Evolutionary conservation across 2,888 invertebrate species (phyloP).

Genomic region (Punctoribates punctum): DNA sequence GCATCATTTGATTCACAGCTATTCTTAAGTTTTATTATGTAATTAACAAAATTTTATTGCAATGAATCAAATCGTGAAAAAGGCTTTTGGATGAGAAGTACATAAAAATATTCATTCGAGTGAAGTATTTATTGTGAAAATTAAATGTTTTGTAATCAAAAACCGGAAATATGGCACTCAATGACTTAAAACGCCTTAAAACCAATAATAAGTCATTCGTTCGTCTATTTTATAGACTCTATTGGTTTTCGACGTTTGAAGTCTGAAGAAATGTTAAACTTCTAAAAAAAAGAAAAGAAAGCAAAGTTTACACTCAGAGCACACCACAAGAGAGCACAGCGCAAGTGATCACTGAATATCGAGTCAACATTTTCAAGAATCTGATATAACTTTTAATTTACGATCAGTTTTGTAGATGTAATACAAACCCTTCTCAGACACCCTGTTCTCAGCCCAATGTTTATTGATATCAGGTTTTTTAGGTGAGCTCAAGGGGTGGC

Average conservation of each 20-base stretch:
- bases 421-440: too few species aligned
- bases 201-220: neutral
- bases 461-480: too few species aligned
- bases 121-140: neutral
- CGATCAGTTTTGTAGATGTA: too few species aligned
- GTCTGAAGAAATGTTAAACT: neutral
- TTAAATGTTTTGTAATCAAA: constrained; percentile 20
- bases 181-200: constrained; percentile 9
- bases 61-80: neutral
- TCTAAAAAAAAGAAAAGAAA: neutral
- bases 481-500: too few species aligned
- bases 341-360: too few species aligned
- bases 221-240: neutral
- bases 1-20: too few species aligned
- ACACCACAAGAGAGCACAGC: too few species aligned
- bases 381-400: too few species aligned
- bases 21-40: neutral
- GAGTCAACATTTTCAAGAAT: too few species aligned
- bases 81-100: neutral
- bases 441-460: too few species aligned
- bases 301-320: neutral
- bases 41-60: constrained; percentile 5
- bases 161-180: constrained; percentile 36
- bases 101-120: too few species aligned
- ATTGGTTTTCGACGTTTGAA: neutral